These are phyloP conservation scores for Cacatua alba DNA, from an alignment of 2,113 vertebrate genomes.

Conservation along the genomic window DNA sequence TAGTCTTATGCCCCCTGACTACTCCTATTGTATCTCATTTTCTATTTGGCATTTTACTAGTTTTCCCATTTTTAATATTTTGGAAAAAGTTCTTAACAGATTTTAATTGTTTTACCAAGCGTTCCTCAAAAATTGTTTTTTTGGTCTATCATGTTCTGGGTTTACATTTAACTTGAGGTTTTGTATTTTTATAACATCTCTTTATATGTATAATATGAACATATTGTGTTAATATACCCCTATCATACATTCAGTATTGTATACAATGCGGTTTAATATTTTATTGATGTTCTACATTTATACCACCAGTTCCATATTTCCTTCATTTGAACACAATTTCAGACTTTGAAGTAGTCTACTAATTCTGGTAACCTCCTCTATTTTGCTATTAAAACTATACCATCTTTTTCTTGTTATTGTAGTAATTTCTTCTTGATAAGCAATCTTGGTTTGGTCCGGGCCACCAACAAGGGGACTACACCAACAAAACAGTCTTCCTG, in stretches of 20 bases:
- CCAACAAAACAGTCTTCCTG: neutral
- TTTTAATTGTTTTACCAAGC: neutral
- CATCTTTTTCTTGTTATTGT: neutral
- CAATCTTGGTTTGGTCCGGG: neutral
- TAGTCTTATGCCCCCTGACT: neutral
- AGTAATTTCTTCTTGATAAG: neutral
- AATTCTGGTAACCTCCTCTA: neutral
- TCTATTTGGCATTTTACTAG: neutral
- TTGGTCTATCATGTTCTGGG: neutral
- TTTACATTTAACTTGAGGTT: neutral
- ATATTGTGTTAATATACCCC: neutral
- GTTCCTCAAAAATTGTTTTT: neutral
- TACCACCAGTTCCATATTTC: neutral
- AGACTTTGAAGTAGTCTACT: neutral
- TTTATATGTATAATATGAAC: neutral
- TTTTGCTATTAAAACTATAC: neutral
- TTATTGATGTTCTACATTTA: neutral
- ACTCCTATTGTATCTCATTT: neutral
- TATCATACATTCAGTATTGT: neutral
- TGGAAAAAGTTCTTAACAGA: neutral
- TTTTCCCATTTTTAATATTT: neutral
- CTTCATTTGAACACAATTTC: neutral
- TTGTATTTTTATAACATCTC: neutral
- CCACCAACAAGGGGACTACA: neutral
- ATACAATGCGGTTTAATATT: neutral